Evolutionary conservation across 2,113 vertebrate genomes (phyloP), one percentile per base, ranked within the genome.

Genomic region (Chinchilla lanigera): DNA sequence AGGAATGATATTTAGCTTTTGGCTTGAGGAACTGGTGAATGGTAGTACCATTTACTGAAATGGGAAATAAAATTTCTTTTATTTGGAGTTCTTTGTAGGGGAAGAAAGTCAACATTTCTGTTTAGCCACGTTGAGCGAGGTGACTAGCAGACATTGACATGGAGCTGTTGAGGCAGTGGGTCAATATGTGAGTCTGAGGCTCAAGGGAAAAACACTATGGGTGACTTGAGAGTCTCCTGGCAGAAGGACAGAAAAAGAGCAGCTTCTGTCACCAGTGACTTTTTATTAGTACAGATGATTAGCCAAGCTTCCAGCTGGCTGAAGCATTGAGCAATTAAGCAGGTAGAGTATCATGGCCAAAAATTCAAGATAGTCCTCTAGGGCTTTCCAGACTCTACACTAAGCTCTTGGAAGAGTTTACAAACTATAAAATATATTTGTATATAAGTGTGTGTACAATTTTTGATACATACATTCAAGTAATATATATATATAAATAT

Each of bases 231-330:
- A 95, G 44, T 20, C 44, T 93, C 30, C 28, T 17, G 22, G 26
- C 35, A 33, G 71, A 90, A 54, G 58, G 54, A 71, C 65, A 81
- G 88, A 78, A 84, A 87, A 30, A 63, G 33, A 82, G 71, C 69
- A 83, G 56, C 41, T 83, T 52, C 90, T 7, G 1, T 67, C 22
- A 63, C 58, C 14, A 65, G 71, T 17, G 47, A 19, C 63, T 93
- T 86, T 89, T 41, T 81, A n/a, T 96, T 69, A 71, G 17, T 26
- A n/a, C 44, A 88, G 63, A 16, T 50, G 60, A 96, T 92, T 26
- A 88, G 63, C 65, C 4, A 38, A 82, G 52, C 22, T 73, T 17
- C 71, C 82, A 73, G 38, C 30, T 78, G 80, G 52, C 65, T n/a
- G 30, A 67, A n/a, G 16, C 63, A 28, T 7, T 13, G 65, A 41